Evolutionary conservation across 2,113 vertebrate genomes (phyloP).

Genomic region (Bettongia penicillata): DNA sequence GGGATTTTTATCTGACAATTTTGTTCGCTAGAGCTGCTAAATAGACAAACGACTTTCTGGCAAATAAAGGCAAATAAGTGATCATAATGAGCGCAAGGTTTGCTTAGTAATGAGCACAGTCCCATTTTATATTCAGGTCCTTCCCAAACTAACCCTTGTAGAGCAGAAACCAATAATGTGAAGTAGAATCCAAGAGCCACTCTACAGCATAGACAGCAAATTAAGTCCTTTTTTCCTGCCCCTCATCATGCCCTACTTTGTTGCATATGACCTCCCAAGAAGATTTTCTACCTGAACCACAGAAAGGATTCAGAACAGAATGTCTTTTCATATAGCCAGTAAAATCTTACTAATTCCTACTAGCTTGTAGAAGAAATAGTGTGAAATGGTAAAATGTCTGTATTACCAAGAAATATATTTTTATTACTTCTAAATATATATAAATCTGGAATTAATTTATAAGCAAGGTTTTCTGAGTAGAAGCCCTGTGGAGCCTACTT

Average conservation of each 20-base stretch:
- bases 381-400: neutral
- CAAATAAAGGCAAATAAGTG: slow-evolving; percentile 25
- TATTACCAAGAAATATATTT: neutral
- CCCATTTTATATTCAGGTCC: neutral
- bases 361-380: neutral
- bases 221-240: neutral
- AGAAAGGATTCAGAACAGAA: neutral
- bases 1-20: slow-evolving; percentile 63
- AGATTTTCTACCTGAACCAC: neutral
- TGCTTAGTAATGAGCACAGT: neutral
- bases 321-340: neutral
- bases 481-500: neutral
- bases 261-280: neutral
- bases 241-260: neutral
- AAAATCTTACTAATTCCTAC: neutral
- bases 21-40: slow-evolving; percentile 15
- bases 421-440: neutral
- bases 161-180: neutral
- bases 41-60: slow-evolving; percentile 62
- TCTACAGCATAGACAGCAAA: neutral
- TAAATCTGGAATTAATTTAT: neutral
- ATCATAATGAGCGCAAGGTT: neutral
- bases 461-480: neutral
- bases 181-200: neutral
- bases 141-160: accelerated